phyloP scores from a whole-genome alignment of 2,113 vertebrate species.

The Chamaea fasciata region DNA sequence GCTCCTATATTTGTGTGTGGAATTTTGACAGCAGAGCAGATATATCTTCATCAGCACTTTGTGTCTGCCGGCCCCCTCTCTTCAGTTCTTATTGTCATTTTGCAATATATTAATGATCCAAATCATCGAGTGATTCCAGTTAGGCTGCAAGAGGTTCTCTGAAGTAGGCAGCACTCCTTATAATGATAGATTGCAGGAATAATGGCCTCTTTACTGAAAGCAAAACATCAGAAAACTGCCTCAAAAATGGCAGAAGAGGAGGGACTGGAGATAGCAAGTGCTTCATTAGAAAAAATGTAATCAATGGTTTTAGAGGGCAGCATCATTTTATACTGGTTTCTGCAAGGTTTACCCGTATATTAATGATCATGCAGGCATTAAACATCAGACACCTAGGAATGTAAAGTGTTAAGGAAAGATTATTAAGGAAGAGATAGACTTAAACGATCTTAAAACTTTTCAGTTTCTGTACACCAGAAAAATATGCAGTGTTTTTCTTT shows the following conservation, averaged over 20 bases:
- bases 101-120: slow-evolving; percentile 58
- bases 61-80: slow-evolving; percentile 43
- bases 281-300: neutral
- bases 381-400: neutral
- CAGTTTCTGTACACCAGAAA: neutral
- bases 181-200: slow-evolving; percentile 46
- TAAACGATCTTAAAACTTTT: neutral
- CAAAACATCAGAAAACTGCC: slow-evolving; percentile 24
- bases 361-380: neutral
- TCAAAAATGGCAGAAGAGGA: slow-evolving; percentile 20
- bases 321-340: neutral
- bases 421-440: neutral
- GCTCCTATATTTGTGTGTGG: neutral
- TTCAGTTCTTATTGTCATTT: slow-evolving; percentile 54
- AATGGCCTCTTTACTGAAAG: slow-evolving; percentile 17
- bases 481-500: neutral
- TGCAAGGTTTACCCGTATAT: neutral
- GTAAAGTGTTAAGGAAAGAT: neutral
- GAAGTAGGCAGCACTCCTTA: slow-evolving; percentile 42
- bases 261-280: neutral
- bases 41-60: slow-evolving; percentile 56
- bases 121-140: slow-evolving; percentile 39
- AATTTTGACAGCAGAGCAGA: slow-evolving; percentile 42
- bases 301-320: neutral
- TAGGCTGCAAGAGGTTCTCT: slow-evolving; percentile 34